These are phyloP conservation scores for Pedionomus torquatus DNA, from an alignment of 2,113 vertebrate genomes.

Conservation along the genomic window DNA sequence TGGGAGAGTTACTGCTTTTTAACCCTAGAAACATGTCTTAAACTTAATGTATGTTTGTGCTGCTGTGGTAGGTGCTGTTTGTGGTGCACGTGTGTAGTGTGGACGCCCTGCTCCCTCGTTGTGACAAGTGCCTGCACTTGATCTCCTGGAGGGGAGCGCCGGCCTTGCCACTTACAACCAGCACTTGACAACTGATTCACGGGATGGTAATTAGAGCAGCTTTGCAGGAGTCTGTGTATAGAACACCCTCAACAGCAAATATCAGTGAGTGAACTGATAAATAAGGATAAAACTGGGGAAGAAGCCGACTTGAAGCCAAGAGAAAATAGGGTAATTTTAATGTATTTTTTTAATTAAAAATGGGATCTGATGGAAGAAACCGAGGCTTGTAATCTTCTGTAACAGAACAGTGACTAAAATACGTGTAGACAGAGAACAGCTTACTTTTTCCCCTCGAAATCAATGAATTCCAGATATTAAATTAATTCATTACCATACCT, in stretches of 20 bases:
- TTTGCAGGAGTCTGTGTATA: background rate
- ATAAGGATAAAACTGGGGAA: background rate
- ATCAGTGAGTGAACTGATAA: background rate
- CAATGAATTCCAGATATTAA: background rate
- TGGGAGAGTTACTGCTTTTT: background rate
- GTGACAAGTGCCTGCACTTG: background rate
- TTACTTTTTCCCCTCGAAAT: background rate
- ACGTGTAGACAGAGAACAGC: background rate
- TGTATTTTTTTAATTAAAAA: background rate
- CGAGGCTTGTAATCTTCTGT: background rate
- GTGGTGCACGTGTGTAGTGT: background rate
- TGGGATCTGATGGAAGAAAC: background rate
- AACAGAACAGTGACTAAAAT: background rate
- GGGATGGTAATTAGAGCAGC: background rate
- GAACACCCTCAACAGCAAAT: background rate
- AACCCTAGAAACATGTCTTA: background rate
- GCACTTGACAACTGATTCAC: conserved; percentile 3
- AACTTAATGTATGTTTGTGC: background rate
- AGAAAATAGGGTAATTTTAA: background rate
- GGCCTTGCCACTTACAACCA: background rate
- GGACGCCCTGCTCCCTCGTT: background rate
- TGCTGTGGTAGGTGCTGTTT: background rate
- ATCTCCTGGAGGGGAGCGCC: conserved; percentile 7
- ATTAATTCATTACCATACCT: background rate
- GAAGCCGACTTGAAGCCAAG: background rate